Percentiles rank a stretch among this genome's conserved stretches.
phyloP scores from a whole-genome alignment of 2,797 vertebrate genomes.

The Manis pentadactyla region DNA sequence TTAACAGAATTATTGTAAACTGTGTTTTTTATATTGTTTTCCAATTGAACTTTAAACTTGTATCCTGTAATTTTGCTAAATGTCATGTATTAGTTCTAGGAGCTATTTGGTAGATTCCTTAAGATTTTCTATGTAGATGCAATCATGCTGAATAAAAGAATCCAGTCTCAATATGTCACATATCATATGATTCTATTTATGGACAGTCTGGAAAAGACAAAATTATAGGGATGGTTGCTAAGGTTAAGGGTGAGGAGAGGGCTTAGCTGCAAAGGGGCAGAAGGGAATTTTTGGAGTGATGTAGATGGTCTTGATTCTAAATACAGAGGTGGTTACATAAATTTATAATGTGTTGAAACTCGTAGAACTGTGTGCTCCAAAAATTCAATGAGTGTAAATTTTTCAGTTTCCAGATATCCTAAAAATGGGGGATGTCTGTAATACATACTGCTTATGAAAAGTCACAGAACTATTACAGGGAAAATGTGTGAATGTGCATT shows the following conservation, averaged over 20 bases:
- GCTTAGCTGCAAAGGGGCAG: background rate
- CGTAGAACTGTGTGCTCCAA: background rate
- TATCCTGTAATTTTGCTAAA: constrained; percentile 31
- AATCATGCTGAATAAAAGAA: constrained; percentile 8
- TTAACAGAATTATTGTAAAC: background rate
- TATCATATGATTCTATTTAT: background rate
- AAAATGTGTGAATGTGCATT: background rate
- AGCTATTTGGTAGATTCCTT: background rate
- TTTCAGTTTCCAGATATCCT: background rate
- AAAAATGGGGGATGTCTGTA: background rate
- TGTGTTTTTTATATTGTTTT: constrained; percentile 31
- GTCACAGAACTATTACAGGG: background rate
- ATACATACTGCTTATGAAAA: constrained; percentile 29
- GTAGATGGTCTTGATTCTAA: constrained; percentile 13
- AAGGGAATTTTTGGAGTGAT: background rate
- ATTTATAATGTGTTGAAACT: background rate
- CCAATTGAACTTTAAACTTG: background rate
- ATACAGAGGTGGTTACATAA: background rate
- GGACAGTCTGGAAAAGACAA: background rate
- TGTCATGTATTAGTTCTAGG: background rate
- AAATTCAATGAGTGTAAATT: background rate
- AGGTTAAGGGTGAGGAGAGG: background rate
- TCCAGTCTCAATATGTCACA: background rate
- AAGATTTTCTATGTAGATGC: background rate
- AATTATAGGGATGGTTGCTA: background rate